Evolutionary conservation across 2,113 vertebrate genomes (phyloP), one percentile per base, ranked within the genome.

Genomic region (Enhydra lutris): DNA sequence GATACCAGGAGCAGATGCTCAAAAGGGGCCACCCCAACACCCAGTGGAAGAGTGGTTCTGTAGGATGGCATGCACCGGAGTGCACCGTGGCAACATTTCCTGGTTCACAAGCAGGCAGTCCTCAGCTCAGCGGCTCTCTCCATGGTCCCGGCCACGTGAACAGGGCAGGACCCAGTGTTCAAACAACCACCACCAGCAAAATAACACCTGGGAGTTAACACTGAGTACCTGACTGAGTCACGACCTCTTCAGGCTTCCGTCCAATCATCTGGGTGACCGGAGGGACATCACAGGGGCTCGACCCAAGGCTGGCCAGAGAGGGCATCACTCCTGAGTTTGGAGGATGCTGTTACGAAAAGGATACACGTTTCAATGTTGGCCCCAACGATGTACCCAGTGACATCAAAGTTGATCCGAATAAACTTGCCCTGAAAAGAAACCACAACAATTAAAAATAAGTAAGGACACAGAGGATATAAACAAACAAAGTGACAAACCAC

Each of bases 351-450:
- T 92, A 45, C 50, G 55, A 55, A 97, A 65, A 99, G 99, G 99
- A 99, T 99, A 99, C 99, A 99, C 21, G 99, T 99, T 99, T 99
- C 99, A 96, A 99, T 99, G 98, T 99, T 99, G 99, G 99, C 99
- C 96, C 99, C 99, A 69, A 99, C 99, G 14, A 99, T 99, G 98
- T 99, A 99, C 96, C 99, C 99, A 9, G 99, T 99, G 95, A 99
- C 99, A 97, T 99, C 99, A 85, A 99, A 99, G 99, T 99, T 99
- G 98, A 99, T 99, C 94, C 99, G 99, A 98, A 99, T 99, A 98
- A 99, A 99, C 97, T 99, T 99, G 83, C 99, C 99, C 99, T 99
- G 98, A 15, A 98, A 97, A 81, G n/a, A 95, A 97, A 97, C 95
- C 80, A 88, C 57, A 91, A 96, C 81, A 13, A 69, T 1, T 47